Conservation (phyloP, 2,797 vertebrate species). For the Silurus aristotelis region DNA sequence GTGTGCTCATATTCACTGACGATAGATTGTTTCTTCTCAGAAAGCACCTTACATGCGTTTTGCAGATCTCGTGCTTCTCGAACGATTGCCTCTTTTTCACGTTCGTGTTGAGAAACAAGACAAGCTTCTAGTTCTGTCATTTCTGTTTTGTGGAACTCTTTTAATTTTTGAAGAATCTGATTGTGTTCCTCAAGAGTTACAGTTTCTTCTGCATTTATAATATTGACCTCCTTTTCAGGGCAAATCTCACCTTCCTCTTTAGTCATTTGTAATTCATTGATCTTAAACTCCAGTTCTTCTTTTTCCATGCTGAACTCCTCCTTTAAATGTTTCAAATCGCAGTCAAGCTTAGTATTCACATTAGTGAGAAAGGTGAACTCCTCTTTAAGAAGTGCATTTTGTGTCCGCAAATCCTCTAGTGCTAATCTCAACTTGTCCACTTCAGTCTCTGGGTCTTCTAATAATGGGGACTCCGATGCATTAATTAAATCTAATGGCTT, state of each 20-base stretch:
- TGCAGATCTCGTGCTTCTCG: slow-evolving; percentile 75
- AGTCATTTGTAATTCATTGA: slow-evolving; percentile 88
- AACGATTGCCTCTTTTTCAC: slow-evolving; percentile 66
- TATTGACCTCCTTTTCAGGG: slow-evolving; percentile 67
- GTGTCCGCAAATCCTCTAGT: slow-evolving; percentile 84
- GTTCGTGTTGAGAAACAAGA: slow-evolving; percentile 67
- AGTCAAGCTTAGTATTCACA: slow-evolving; percentile 87
- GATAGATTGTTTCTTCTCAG: slow-evolving; percentile 81
- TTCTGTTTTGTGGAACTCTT: slow-evolving; percentile 70
- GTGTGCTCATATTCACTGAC: slow-evolving; percentile 79
- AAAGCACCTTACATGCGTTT: slow-evolving; percentile 73
- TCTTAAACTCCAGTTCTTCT: slow-evolving; percentile 95
- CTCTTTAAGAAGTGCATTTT: slow-evolving; percentile 88
- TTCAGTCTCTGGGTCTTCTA: slow-evolving; percentile 71
- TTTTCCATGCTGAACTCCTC: slow-evolving; percentile 89
- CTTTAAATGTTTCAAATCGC: slow-evolving; percentile 80
- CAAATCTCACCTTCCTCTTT: slow-evolving; percentile 77
- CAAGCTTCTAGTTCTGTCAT: slow-evolving; percentile 68
- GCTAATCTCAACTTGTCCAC: slow-evolving; percentile 68
- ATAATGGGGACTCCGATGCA: slow-evolving; percentile 64
- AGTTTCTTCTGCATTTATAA: slow-evolving; percentile 50
- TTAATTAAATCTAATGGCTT: slow-evolving; percentile 56
- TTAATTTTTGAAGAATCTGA: slow-evolving; percentile 65
- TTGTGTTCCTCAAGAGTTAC: slow-evolving; percentile 58
- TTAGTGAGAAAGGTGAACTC: slow-evolving; percentile 90